Evolutionary conservation across 2,888 invertebrate genomes (phyloP), one percentile per base, ranked within the genome.

Genomic region (Pachymerium ferrugineum): DNA sequence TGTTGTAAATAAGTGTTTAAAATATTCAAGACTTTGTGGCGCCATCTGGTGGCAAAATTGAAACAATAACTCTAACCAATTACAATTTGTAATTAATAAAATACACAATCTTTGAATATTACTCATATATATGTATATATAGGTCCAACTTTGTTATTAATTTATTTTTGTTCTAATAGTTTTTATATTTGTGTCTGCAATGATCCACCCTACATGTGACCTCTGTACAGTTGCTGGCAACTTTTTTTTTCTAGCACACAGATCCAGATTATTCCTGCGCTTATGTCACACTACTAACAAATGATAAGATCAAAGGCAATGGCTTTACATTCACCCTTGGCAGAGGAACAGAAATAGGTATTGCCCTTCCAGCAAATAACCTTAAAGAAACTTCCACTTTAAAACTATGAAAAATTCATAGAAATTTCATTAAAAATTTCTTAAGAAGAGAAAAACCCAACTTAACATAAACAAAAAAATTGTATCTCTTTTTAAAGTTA

Each of bases 191-290:
- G n/a, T n/a, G n/a, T n/a, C n/a, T n/a, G n/a, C n/a, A n/a, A n/a
- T n/a, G n/a, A n/a, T n/a, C n/a, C n/a, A n/a, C n/a, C n/a, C n/a
- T n/a, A n/a, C n/a, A n/a, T n/a, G n/a, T n/a, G n/a, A n/a, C n/a
- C 28, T 68, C 10, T 25, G 6, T 16, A 68, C 29, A 5, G 25
- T 25, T 67, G 62, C 76, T 25, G 12, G 25, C 33, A 54, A 16
- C 47, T 31, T 42, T 33, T 38, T 42, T 31, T 38, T n/a, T 38
- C 42, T n/a, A 91, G 93, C 94, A 94, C 79, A 88, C 87, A 0
- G 92, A 93, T 83, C 94, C 94, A 0, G 91, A 95, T 83, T 95
- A 94, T 82, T 94, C 94, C 0, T 92, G 93, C 79, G 92, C 93
- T 0, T 95, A 95, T 82, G 93, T 95, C n/a, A 89, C 88, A 1